Conservation (phyloP, 2,888 invertebrate genomes). For the Nematopogon swammerdamellus region DNA sequence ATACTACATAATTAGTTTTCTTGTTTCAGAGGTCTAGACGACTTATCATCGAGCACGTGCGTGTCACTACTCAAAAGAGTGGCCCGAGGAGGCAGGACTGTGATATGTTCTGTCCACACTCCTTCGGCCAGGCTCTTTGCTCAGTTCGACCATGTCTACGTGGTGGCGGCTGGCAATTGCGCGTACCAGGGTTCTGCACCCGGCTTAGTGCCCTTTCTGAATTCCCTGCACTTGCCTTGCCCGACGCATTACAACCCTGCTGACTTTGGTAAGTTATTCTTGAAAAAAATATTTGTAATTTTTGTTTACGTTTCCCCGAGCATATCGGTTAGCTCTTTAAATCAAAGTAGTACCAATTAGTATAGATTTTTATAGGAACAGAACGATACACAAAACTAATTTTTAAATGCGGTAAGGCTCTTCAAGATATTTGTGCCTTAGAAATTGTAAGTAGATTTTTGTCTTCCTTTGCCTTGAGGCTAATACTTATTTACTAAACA, state of each 20-base stretch:
- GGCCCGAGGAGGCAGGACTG: slow-evolving; percentile 83
- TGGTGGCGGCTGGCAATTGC: slow-evolving; percentile 86
- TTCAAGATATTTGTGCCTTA: no score
- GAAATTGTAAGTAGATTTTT: no score
- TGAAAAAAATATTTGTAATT: not conserved
- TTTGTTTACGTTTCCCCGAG: no score
- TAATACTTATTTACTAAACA: no score
- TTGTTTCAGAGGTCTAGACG: slow-evolving; percentile 79
- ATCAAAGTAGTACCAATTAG: no score
- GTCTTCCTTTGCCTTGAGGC: no score
- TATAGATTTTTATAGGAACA: no score
- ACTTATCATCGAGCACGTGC: slow-evolving; percentile 86
- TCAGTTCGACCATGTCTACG: slow-evolving; percentile 88
- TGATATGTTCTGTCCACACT: slow-evolving; percentile 95
- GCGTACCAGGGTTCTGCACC: slow-evolving; percentile 80
- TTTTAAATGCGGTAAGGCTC: no score
- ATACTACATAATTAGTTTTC: no score
- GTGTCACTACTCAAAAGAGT: slow-evolving; percentile 79
- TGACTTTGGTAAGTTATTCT: slow-evolving; percentile 76
- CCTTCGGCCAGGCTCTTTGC: slow-evolving; percentile 91
- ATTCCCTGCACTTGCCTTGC: slow-evolving; percentile 74
- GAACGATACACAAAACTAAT: no score
- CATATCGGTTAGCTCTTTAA: no score
- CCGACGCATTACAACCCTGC: slow-evolving; percentile 94
- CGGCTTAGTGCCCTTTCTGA: slow-evolving; percentile 79